phyloP scores from a whole-genome alignment of 2,113 vertebrate genomes.

The Cephalophus harveyi region DNA sequence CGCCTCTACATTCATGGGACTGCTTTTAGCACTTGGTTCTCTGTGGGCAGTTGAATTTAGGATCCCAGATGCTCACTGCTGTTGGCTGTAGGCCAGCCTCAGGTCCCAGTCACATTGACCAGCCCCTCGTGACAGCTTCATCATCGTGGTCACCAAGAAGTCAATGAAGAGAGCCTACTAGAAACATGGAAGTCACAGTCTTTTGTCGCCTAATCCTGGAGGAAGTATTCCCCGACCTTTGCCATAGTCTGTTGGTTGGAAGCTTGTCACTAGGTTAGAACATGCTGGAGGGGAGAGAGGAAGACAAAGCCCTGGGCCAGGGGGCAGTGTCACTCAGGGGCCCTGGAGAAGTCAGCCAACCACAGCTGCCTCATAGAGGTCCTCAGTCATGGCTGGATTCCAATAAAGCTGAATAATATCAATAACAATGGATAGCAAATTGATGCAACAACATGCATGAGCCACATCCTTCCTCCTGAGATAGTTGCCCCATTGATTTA shows the following conservation, averaged over 20 bases:
- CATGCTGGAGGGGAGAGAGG: not conserved
- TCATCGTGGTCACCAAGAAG: not conserved
- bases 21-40: not conserved
- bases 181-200: not conserved
- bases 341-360: not conserved
- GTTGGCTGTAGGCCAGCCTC: not conserved
- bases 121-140: not conserved
- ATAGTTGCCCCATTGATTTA: too few species aligned
- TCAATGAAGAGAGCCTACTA: not conserved
- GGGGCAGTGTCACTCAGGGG: accelerated
- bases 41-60: not conserved
- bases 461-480: not conserved
- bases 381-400: not conserved
- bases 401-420: not conserved
- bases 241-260: not conserved
- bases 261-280: not conserved
- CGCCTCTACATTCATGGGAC: not conserved
- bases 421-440: not conserved
- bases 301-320: not conserved
- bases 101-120: not conserved
- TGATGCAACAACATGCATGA: not conserved
- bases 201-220: not conserved
- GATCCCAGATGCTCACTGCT: not conserved
- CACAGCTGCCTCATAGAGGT: not conserved
- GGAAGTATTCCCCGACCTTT: not conserved